These are phyloP conservation scores for Hoplostethus atlanticus DNA, from an alignment of 2,797 vertebrate species.

Conservation along the genomic window DNA sequence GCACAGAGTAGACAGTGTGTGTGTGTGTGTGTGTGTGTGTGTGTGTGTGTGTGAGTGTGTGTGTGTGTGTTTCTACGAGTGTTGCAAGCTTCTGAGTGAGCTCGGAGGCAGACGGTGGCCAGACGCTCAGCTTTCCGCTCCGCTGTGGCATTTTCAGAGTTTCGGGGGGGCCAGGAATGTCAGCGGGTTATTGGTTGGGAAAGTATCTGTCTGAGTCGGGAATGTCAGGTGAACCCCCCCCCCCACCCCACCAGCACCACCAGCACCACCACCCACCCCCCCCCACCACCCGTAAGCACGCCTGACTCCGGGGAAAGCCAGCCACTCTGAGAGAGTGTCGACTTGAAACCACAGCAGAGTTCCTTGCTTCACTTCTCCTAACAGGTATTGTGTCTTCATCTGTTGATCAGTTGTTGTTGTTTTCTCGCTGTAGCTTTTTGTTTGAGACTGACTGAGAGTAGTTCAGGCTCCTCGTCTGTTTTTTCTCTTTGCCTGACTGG, in stretches of 20 bases:
- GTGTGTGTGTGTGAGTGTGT: slow-evolving; percentile 2
- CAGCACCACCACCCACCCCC: slow-evolving; percentile 1
- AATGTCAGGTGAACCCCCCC: slow-evolving; percentile 80
- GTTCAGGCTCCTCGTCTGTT: not conserved
- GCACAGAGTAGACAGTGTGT: slow-evolving; percentile 24
- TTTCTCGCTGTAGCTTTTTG: slow-evolving; percentile 25
- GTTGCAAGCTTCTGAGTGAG: slow-evolving; percentile 6
- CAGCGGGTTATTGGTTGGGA: slow-evolving; percentile 46
- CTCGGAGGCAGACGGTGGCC: slow-evolving; percentile 58
- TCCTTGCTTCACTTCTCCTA: slow-evolving; percentile 27
- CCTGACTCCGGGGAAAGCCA: slow-evolving; percentile 41
- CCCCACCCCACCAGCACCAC: no score
- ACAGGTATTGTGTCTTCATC: slow-evolving; percentile 68
- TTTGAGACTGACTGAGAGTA: not conserved
- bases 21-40: slow-evolving; percentile 4
- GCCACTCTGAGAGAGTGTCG: slow-evolving; percentile 40
- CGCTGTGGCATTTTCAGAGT: slow-evolving; percentile 37
- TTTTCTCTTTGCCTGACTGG: not conserved
- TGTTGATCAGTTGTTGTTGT: slow-evolving; percentile 18
- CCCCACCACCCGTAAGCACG: slow-evolving; percentile 45
- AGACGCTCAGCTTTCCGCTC: slow-evolving; percentile 55
- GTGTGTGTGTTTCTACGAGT: not conserved
- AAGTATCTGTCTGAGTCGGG: slow-evolving; percentile 55
- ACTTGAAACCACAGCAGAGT: slow-evolving; percentile 25
- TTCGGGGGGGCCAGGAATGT: slow-evolving; percentile 49